These are phyloP conservation scores for Sparus aurata DNA, from an alignment of 2,797 vertebrate species.

Conservation along the genomic window DNA sequence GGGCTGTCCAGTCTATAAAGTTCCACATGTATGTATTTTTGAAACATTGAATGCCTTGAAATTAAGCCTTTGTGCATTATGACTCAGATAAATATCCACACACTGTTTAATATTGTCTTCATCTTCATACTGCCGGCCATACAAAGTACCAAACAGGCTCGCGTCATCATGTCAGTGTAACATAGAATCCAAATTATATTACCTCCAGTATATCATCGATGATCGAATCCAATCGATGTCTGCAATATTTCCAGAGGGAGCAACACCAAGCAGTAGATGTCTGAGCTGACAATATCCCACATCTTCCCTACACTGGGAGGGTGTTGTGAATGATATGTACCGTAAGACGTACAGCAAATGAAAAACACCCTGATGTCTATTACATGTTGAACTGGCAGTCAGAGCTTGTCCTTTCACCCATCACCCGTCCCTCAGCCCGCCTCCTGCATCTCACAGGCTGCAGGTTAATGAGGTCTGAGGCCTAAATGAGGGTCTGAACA, in stretches of 20 bases:
- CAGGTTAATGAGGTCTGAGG: constrained; percentile 56
- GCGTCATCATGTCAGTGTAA: not conserved
- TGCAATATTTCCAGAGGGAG: not conserved
- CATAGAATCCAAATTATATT: not conserved
- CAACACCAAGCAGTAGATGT: not conserved
- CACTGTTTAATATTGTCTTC: too few species aligned
- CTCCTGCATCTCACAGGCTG: constrained; percentile 6
- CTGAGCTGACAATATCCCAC: not conserved
- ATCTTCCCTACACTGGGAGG: not conserved
- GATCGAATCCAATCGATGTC: too few species aligned
- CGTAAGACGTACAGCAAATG: constrained; percentile 3
- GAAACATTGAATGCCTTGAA: too few species aligned
- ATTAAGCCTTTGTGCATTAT: too few species aligned
- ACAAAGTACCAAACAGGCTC: not conserved
- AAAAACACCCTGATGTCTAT: not conserved
- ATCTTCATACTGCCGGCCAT: not conserved
- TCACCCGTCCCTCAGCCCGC: not conserved
- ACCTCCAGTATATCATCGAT: not conserved
- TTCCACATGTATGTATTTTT: too few species aligned
- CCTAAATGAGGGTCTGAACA: constrained; percentile 47
- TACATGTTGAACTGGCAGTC: not conserved
- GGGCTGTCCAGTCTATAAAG: too few species aligned
- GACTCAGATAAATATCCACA: too few species aligned
- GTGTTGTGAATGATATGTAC: not conserved
- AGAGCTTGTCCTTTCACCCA: constrained; percentile 3